Evolutionary conservation across 2,888 invertebrate genomes (phyloP).

Genomic region (Drosophila paramelanica): DNA sequence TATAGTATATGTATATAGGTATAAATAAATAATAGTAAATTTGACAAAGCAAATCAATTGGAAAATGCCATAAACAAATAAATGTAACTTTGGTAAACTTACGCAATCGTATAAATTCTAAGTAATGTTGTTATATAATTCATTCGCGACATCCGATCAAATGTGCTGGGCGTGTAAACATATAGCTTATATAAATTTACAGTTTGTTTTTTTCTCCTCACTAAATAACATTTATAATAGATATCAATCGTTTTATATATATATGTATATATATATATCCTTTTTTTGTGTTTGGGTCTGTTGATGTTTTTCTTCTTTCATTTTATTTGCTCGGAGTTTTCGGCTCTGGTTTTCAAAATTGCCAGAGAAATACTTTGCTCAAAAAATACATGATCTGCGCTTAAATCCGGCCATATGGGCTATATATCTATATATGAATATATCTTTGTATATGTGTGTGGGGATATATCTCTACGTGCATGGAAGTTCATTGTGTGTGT

Average conservation of each 20-base stretch:
- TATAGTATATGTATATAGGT: constrained; percentile 35
- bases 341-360: constrained; percentile 36
- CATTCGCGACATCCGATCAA: constrained; percentile 25
- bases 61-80: constrained; percentile 70
- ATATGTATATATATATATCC: constrained; percentile 7
- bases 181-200: constrained; percentile 46
- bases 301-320: constrained; percentile 16
- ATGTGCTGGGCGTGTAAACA: constrained; percentile 9
- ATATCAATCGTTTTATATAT: constrained; percentile 32
- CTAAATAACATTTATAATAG: constrained; percentile 68
- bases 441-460: constrained; percentile 19
- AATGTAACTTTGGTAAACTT: constrained; percentile 78
- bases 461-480: constrained; percentile 33
- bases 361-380: constrained; percentile 67
- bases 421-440: constrained; percentile 13
- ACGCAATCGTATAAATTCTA: constrained; percentile 77
- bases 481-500: constrained; percentile 51
- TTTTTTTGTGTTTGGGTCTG: constrained; percentile 15
- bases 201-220: constrained; percentile 35
- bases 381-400: constrained; percentile 66
- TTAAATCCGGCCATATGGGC: constrained; percentile 24
- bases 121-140: constrained; percentile 42
- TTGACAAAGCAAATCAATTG: constrained; percentile 46
- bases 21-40: constrained; percentile 64
- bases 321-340: constrained; percentile 7